These are phyloP conservation scores for Gymnosoma rotundatum DNA, from an alignment of 2,888 invertebrate genomes.

Conservation along the genomic window DNA sequence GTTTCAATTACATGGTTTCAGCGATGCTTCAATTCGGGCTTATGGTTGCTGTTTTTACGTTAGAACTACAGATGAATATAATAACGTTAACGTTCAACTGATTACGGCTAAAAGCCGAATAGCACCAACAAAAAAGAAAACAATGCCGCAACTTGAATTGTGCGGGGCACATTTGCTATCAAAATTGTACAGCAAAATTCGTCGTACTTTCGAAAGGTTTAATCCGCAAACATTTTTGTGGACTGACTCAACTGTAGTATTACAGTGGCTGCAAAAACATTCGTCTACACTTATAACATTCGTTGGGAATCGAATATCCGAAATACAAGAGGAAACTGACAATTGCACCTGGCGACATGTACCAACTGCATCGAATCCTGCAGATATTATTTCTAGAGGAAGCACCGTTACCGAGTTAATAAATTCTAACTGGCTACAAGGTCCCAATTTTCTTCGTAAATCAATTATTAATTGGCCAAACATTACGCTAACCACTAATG, in stretches of 20 bases:
- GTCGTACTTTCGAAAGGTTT: conserved; percentile 18
- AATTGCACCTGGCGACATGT: conserved; percentile 52
- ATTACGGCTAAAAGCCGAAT: conserved; percentile 6
- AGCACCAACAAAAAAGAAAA: conserved; percentile 34
- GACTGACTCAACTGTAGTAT: conserved; percentile 44
- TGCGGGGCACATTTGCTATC: conserved; percentile 19
- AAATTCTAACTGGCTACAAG: conserved; percentile 36
- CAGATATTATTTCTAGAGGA: conserved; percentile 31
- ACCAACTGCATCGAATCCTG: conserved; percentile 45
- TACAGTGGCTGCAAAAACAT: conserved; percentile 45
- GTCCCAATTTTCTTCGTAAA: conserved; percentile 4
- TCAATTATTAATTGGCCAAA: conserved; percentile 12
- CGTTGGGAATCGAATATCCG: conserved; percentile 54
- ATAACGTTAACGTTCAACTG: neutral
- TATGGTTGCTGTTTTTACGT: conserved; percentile 30
- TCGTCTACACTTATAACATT: conserved; percentile 45
- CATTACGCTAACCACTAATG: neutral
- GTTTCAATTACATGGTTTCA: conserved; percentile 19
- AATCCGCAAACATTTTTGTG: conserved; percentile 36
- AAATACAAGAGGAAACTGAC: conserved; percentile 47
- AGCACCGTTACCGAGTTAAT: conserved; percentile 36
- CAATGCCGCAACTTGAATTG: conserved; percentile 31
- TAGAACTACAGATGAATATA: neutral
- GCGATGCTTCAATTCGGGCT: conserved; percentile 20
- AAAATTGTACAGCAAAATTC: conserved; percentile 35